phyloP scores from a whole-genome alignment of 2,113 vertebrate genomes.

The Aptenodytes patagonicus region DNA sequence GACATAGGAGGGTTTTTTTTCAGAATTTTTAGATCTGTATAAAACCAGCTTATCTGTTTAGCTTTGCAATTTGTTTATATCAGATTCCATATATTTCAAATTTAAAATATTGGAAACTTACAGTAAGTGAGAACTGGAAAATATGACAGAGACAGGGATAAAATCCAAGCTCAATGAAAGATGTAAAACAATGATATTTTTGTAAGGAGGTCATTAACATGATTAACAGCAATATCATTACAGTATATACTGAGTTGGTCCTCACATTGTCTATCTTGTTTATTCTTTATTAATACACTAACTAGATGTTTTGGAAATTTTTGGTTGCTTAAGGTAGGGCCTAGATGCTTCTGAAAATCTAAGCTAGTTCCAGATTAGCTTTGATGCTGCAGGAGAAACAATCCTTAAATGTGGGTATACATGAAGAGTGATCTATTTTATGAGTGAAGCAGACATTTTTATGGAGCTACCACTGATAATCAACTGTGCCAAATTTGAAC shows the following conservation, averaged over 20 bases:
- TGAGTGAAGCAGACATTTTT: background rate
- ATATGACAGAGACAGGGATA: background rate
- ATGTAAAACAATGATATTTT: background rate
- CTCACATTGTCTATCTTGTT: background rate
- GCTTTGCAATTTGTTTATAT: background rate
- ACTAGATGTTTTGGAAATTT: background rate
- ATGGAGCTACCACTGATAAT: background rate
- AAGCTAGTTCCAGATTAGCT: background rate
- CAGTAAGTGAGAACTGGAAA: background rate
- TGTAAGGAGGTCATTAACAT: background rate
- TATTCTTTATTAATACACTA: background rate
- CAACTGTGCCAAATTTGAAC: background rate
- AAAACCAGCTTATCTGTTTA: background rate
- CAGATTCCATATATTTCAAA: background rate
- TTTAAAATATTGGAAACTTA: background rate
- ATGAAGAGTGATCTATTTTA: background rate
- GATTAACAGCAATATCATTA: background rate
- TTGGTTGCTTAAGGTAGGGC: background rate
- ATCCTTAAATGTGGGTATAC: background rate
- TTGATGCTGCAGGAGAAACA: background rate
- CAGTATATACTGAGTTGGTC: background rate
- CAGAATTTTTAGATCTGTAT: background rate
- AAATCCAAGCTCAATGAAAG: background rate
- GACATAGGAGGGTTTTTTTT: fast-evolving
- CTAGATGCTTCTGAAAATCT: background rate